phyloP scores from a whole-genome alignment of 2,888 invertebrate species.

The Heteropelma amictum region DNA sequence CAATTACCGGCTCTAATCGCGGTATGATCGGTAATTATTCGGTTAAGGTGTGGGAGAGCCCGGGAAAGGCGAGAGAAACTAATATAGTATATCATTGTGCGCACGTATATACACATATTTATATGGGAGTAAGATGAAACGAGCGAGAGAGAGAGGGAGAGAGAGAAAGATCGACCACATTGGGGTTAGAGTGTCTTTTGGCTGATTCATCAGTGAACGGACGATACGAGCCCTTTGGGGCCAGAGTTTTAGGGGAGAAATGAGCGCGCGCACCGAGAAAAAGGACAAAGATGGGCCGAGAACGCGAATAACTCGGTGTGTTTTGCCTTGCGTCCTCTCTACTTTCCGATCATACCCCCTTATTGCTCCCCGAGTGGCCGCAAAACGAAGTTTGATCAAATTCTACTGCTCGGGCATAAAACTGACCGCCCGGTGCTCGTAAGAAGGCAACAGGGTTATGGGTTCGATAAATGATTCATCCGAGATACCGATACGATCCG shows the following conservation, averaged over 20 bases:
- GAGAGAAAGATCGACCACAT: constrained; percentile 45
- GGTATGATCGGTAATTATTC: constrained; percentile 55
- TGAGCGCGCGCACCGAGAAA: constrained; percentile 27
- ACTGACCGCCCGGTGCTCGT: constrained; percentile 71
- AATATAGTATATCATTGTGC: constrained; percentile 7
- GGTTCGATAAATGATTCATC: constrained; percentile 78
- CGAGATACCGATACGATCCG: constrained; percentile 65
- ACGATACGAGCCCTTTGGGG: constrained; percentile 66
- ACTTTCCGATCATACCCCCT: constrained; percentile 59
- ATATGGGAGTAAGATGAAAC: constrained; percentile 9
- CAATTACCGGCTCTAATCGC: constrained; percentile 54
- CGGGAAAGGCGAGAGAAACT: constrained; percentile 41
- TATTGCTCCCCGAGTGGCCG: constrained; percentile 78
- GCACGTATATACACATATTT: background rate
- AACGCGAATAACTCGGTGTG: constrained; percentile 32
- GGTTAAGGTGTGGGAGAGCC: constrained; percentile 49
- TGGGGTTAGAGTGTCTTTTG: constrained; percentile 46
- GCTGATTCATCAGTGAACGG: constrained; percentile 67
- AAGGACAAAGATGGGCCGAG: constrained; percentile 4
- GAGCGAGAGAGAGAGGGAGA: constrained; percentile 30
- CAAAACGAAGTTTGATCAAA: constrained; percentile 79
- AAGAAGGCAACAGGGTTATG: constrained; percentile 68
- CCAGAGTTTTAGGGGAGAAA: constrained; percentile 64
- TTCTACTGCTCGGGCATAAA: constrained; percentile 77
- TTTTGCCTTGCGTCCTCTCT: constrained; percentile 29